These are phyloP conservation scores for Hydrozoanthus gracilis DNA, from an alignment of 92 coral and sea anemone genomes.

Conservation along the genomic window DNA sequence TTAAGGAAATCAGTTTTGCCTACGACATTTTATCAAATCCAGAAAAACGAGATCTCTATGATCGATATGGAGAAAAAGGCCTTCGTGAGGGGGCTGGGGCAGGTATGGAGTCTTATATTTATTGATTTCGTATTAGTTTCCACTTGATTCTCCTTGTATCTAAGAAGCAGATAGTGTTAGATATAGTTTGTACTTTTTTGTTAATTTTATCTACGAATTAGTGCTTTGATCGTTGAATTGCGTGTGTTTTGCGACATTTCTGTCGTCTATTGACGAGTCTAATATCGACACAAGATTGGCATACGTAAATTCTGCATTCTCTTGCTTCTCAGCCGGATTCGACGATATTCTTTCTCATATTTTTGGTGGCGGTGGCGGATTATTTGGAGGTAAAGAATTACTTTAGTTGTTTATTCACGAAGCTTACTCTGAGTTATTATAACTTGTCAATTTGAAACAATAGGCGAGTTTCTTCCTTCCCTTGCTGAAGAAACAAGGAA, in stretches of 20 bases:
- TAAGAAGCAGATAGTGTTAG: neutral
- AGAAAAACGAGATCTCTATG: conserved; percentile 93
- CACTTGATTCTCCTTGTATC: neutral
- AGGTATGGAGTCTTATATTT: conserved; percentile 56
- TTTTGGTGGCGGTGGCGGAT: conserved; percentile 95
- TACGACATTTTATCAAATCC: conserved; percentile 93
- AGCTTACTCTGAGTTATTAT: no score
- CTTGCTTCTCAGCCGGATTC: conserved; percentile 73
- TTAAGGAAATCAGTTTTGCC: conserved; percentile 96
- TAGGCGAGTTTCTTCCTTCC: no score
- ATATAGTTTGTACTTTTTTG: neutral
- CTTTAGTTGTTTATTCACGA: no score
- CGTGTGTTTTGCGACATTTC: conserved; percentile 42
- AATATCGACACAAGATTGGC: conserved; percentile 37
- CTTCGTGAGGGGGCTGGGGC: conserved; percentile 90
- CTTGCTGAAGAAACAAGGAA: neutral
- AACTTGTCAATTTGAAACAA: neutral
- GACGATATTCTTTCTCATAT: conserved; percentile 96
- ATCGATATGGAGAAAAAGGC: conserved; percentile 96
- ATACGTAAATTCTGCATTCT: conserved; percentile 39
- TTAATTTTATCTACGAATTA: conserved; percentile 28
- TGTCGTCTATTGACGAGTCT: conserved; percentile 30
- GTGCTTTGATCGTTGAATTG: conserved; percentile 8
- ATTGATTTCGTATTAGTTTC: neutral
- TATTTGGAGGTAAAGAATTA: conserved; percentile 80